Evolutionary conservation across 2,888 invertebrate species (phyloP).

Genomic region (Steinernema carpocapsae): DNA sequence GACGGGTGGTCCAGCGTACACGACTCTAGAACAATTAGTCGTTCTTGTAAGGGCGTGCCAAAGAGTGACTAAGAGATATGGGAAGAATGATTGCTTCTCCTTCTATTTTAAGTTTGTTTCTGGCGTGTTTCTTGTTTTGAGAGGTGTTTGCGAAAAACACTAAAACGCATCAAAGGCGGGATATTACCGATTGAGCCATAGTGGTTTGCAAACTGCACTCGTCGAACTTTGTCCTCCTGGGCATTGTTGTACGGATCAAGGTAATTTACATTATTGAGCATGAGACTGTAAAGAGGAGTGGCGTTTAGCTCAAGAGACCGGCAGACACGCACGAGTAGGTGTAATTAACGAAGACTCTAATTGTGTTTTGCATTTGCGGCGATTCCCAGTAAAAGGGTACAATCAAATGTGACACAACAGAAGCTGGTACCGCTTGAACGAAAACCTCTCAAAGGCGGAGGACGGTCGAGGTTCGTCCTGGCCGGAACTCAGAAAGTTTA

Average conservation of each 20-base stretch:
- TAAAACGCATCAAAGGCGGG: not conserved
- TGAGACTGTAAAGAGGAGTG: not conserved
- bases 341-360: not conserved
- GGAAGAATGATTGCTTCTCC: not conserved
- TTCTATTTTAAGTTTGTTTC: too few relatives aligned
- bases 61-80: not conserved
- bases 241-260: conserved; percentile 12
- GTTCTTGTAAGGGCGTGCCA: not conserved
- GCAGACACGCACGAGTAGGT: not conserved
- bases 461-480: too few relatives aligned
- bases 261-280: conserved; percentile 13
- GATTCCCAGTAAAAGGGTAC: too few relatives aligned
- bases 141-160: too few relatives aligned
- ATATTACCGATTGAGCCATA: conserved; percentile 4
- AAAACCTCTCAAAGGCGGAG: too few relatives aligned
- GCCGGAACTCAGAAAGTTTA: too few relatives aligned
- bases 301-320: not conserved
- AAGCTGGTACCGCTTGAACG: too few relatives aligned
- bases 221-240: not conserved
- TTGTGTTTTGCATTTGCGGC: not conserved
- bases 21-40: conserved; percentile 12
- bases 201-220: conserved; percentile 15
- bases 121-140: too few relatives aligned
- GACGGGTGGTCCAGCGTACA: conserved; percentile 25
- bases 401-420: too few relatives aligned